Conservation (phyloP, 2,113 vertebrate genomes). For the Nerophis lumbriciformis region DNA sequence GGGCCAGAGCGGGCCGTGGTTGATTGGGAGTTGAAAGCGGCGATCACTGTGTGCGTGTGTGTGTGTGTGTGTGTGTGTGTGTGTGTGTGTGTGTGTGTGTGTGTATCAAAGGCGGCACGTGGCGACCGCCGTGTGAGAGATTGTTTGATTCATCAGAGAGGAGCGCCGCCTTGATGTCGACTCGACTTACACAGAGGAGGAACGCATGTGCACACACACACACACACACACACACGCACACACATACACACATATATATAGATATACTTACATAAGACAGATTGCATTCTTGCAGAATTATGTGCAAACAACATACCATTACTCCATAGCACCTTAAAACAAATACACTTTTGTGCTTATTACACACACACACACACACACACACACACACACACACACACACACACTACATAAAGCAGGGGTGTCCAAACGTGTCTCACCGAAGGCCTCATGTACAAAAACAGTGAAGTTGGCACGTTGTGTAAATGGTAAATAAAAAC, state of each 20-base stretch:
- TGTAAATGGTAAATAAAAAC: too few relatives aligned
- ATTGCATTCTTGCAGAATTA: background rate
- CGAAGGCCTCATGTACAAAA: too few relatives aligned
- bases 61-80: too few relatives aligned
- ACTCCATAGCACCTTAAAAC: background rate
- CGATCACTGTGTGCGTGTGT: too few relatives aligned
- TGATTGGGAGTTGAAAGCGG: conserved; percentile 53
- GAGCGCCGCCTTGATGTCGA: conserved; percentile 81
- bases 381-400: background rate
- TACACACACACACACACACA: too few relatives aligned
- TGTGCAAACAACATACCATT: background rate
- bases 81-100: too few relatives aligned
- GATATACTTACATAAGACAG: background rate
- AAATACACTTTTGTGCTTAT: background rate
- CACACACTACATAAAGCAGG: too few relatives aligned
- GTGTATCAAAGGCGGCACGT: conserved; percentile 78
- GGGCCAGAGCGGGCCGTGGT: conserved; percentile 36
- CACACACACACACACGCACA: background rate
- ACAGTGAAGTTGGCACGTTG: too few relatives aligned
- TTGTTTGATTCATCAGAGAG: conserved; percentile 82
- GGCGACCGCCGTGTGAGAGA: conserved; percentile 81
- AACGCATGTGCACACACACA: conserved; percentile 2
- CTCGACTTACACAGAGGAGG: conserved; percentile 66
- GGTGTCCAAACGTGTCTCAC: too few relatives aligned
- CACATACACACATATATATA: background rate